phyloP scores from a whole-genome alignment of 2,113 vertebrate genomes.

The Symphodus melops region DNA sequence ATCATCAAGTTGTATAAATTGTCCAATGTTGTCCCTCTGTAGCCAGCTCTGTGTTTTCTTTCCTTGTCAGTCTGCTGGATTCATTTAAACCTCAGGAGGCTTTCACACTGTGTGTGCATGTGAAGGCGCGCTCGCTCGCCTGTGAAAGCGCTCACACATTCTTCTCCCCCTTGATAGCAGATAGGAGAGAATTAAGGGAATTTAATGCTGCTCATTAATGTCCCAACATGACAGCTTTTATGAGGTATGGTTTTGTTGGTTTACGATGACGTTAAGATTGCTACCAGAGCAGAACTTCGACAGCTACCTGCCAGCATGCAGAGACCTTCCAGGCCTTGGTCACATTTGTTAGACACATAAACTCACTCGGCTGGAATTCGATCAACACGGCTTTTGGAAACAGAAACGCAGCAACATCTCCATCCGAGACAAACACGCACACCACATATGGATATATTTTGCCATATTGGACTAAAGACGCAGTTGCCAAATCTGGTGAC shows the following conservation, averaged over 20 bases:
- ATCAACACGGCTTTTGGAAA: slow-evolving; percentile 47
- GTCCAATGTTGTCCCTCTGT: slow-evolving; percentile 51
- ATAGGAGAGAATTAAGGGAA: slow-evolving; percentile 29
- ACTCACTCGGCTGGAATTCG: slow-evolving; percentile 64
- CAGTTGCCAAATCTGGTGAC: slow-evolving; percentile 32
- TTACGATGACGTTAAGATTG: slow-evolving; percentile 45
- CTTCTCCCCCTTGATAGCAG: slow-evolving; percentile 40
- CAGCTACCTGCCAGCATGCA: slow-evolving; percentile 37
- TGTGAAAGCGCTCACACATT: slow-evolving; percentile 71
- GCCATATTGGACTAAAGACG: slow-evolving; percentile 26
- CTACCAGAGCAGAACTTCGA: slow-evolving; percentile 38
- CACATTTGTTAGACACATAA: slow-evolving; percentile 70
- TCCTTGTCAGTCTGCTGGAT: slow-evolving; percentile 74
- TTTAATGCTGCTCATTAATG: slow-evolving; percentile 66
- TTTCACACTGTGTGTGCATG: slow-evolving; percentile 37
- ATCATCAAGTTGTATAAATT: slow-evolving; percentile 73
- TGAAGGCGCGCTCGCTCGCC: slow-evolving; percentile 46
- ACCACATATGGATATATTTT: slow-evolving; percentile 56
- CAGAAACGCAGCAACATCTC: slow-evolving; percentile 29
- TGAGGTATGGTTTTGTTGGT: slow-evolving; percentile 39
- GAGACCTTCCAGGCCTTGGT: slow-evolving; percentile 43
- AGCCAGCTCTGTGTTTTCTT: slow-evolving; percentile 68
- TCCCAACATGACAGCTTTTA: slow-evolving; percentile 60
- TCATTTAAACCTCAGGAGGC: slow-evolving; percentile 76
- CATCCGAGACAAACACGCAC: slow-evolving; percentile 2